Evolutionary conservation across 2,797 vertebrate genomes (phyloP).

Genomic region (Eidolon dupreanum): DNA sequence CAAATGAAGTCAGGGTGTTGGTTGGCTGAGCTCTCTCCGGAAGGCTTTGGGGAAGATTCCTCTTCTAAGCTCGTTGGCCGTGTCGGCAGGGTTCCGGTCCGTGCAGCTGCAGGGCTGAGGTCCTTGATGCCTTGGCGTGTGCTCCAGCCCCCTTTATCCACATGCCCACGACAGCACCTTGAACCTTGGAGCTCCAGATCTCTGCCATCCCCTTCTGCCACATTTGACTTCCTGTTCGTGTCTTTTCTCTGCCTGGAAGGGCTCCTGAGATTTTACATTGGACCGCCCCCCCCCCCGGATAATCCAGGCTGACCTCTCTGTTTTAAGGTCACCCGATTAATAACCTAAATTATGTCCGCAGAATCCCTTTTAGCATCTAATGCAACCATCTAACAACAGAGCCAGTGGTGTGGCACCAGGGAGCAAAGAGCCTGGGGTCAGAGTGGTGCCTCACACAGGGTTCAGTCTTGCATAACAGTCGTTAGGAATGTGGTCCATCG

Average conservation of each 20-base stretch:
- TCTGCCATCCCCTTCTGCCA: neutral
- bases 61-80: neutral
- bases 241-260: neutral
- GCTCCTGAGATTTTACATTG: neutral
- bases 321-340: neutral
- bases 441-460: neutral
- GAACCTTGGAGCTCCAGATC: no score
- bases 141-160: no score
- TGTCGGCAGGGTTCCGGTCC: neutral
- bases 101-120: neutral
- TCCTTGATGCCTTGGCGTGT: neutral
- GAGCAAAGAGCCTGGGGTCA: neutral
- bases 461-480: no score
- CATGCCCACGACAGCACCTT: accelerated
- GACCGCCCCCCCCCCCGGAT: no score
- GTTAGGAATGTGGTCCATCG: neutral
- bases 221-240: neutral
- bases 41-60: neutral
- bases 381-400: neutral
- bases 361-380: neutral
- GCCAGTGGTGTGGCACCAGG: neutral
- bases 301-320: neutral
- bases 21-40: neutral
- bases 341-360: neutral
- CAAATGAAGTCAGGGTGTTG: neutral